phyloP scores from a whole-genome alignment of 2,888 invertebrate genomes.

The Lasius fuliginosus region DNA sequence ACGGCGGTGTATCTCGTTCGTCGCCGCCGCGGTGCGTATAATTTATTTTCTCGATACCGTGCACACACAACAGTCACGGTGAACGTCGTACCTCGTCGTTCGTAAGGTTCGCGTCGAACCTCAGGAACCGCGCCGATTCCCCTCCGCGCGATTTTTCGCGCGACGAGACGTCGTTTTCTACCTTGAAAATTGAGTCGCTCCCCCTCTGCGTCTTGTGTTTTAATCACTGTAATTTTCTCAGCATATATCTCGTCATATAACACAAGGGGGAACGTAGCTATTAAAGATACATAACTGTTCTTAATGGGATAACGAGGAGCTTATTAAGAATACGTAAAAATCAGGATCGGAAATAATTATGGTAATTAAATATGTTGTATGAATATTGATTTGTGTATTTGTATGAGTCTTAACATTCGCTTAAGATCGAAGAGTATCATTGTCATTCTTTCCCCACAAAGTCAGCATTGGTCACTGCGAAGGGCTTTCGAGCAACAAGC shows the following conservation, averaged over 20 bases:
- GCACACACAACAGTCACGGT: background rate
- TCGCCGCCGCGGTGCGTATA: conserved; percentile 43
- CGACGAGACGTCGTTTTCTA: background rate
- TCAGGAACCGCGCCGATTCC: background rate
- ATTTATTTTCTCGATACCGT: conserved; percentile 54
- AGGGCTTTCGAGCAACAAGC: conserved; percentile 16
- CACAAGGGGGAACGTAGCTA: no score
- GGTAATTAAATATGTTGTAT: background rate
- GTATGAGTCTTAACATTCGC: background rate
- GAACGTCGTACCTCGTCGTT: conserved; percentile 25
- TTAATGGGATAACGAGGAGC: background rate
- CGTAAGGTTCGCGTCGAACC: conserved; percentile 48
- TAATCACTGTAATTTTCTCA: background rate
- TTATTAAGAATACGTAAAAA: no score
- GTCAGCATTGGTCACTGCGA: conserved; percentile 30
- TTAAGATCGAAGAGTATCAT: background rate
- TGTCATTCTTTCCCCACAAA: background rate
- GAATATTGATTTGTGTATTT: background rate
- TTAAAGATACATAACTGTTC: no score
- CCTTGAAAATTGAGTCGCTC: no score
- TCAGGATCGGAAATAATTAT: background rate
- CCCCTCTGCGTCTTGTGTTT: background rate
- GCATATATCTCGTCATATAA: background rate
- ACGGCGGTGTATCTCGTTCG: conserved; percentile 45
- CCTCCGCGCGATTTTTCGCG: background rate